A percentile compares a stretch with the other conserved stretches of the same genome.
These are phyloP conservation scores for Dryoscopus gambensis DNA, from an alignment of 2,113 vertebrate species.

Conservation along the genomic window DNA sequence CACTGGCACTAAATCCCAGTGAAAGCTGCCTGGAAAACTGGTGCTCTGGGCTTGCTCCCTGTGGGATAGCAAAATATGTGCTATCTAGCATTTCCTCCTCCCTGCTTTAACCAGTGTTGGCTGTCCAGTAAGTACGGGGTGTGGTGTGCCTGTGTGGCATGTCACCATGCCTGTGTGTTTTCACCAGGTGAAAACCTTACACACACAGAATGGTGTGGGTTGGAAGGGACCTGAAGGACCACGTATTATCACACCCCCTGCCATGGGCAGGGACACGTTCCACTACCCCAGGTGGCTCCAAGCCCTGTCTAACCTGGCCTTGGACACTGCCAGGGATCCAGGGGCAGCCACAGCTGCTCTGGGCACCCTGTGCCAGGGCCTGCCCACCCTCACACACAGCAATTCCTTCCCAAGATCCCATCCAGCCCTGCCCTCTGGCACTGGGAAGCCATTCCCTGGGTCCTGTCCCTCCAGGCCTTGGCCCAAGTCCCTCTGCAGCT, in stretches of 20 bases:
- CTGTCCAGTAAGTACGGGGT: too few species aligned
- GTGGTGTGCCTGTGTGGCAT: too few species aligned
- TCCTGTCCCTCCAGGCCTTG: too few species aligned
- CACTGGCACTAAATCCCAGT: background rate
- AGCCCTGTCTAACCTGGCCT: rapidly evolving
- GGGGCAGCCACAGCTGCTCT: background rate
- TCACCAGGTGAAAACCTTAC: background rate
- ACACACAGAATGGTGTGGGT: background rate
- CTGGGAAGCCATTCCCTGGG: too few species aligned
- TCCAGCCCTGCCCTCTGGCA: rapidly evolving
- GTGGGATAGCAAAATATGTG: background rate
- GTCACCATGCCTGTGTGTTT: too few species aligned
- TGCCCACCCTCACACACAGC: rapidly evolving
- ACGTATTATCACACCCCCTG: background rate
- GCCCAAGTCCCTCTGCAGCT: too few species aligned
- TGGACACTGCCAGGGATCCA: background rate
- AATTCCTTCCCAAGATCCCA: background rate
- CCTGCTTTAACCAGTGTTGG: background rate
- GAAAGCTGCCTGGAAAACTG: background rate
- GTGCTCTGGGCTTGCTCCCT: background rate
- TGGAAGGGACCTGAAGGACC: background rate
- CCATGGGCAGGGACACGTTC: background rate
- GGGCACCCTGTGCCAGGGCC: background rate
- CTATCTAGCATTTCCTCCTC: background rate
- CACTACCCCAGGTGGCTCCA: rapidly evolving